phyloP scores from a whole-genome alignment of 1,140 invertebrate species.

The Lepidurus arcticus region DNA sequence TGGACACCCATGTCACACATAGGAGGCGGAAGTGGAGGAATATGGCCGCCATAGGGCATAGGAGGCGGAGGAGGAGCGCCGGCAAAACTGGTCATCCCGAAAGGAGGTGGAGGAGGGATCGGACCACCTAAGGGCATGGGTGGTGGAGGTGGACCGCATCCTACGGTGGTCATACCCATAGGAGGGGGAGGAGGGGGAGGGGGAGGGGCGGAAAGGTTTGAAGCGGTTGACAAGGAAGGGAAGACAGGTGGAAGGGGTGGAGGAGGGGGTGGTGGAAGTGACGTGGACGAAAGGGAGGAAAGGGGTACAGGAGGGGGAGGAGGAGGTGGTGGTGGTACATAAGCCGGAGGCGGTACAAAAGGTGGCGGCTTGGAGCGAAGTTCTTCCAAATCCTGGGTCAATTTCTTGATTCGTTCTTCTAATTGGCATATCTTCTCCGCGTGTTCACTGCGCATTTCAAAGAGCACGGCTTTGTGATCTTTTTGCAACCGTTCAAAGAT shows the following conservation, averaged over 20 bases:
- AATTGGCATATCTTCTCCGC: slow-evolving; percentile 44
- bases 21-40: slow-evolving; percentile 41
- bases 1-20: slow-evolving; percentile 41
- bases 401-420: slow-evolving; percentile 41
- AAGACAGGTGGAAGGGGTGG: slow-evolving; percentile 39
- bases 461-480: slow-evolving; percentile 42
- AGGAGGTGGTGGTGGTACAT: slow-evolving; percentile 40
- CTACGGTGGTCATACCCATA: slow-evolving; percentile 40
- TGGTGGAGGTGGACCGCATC: slow-evolving; percentile 42
- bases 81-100: slow-evolving; percentile 38
- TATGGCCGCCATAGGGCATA: slow-evolving; percentile 40
- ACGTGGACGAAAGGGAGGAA: slow-evolving; percentile 24
- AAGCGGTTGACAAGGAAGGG: not conserved
- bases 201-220: slow-evolving; percentile 32
- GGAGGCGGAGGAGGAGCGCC: slow-evolving; percentile 42
- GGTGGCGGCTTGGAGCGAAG: slow-evolving; percentile 27
- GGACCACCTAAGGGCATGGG: slow-evolving; percentile 37
- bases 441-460: slow-evolving; percentile 44
- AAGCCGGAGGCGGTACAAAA: slow-evolving; percentile 30
- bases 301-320: slow-evolving; percentile 35
- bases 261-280: slow-evolving; percentile 38
- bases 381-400: slow-evolving; percentile 41
- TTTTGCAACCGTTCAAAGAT: slow-evolving; percentile 41
- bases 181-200: slow-evolving; percentile 42
- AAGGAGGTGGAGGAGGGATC: slow-evolving; percentile 42